Evolutionary conservation across 2,888 invertebrate genomes (phyloP).

Genomic region (Cantharis nigra): DNA sequence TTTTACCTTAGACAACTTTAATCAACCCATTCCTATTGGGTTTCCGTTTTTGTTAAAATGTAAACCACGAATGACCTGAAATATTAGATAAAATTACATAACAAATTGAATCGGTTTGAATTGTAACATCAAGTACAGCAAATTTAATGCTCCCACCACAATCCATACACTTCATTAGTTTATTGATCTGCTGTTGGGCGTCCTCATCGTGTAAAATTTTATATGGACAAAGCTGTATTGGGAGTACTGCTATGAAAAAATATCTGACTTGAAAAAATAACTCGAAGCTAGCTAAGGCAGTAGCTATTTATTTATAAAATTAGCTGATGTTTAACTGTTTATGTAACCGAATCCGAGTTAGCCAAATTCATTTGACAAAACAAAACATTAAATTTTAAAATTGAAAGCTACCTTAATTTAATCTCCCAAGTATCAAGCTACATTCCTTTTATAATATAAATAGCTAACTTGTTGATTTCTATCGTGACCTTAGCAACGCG

Average conservation of each 20-base stretch:
- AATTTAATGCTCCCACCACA: background rate
- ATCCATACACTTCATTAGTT: background rate
- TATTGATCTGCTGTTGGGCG: background rate
- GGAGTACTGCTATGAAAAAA: background rate
- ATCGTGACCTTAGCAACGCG: too few relatives aligned
- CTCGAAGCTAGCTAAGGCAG: too few relatives aligned
- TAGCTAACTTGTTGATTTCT: too few relatives aligned
- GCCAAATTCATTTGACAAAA: too few relatives aligned
- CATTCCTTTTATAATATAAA: too few relatives aligned
- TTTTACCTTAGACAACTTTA: background rate
- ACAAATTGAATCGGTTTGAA: background rate
- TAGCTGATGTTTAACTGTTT: background rate
- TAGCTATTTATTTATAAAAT: background rate
- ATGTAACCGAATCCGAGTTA: too few relatives aligned
- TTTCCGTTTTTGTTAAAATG: background rate
- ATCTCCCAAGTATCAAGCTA: background rate
- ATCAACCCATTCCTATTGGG: background rate
- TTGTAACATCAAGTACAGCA: background rate
- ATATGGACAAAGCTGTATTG: background rate
- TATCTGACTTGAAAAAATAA: background rate
- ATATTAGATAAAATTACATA: background rate
- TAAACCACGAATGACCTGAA: background rate
- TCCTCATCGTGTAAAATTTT: background rate
- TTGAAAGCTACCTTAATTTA: background rate
- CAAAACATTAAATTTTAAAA: background rate